Base-by-base conservation (phyloP, 2,888 invertebrate genomes). In the Eristalinus sepulchralis region DNA sequence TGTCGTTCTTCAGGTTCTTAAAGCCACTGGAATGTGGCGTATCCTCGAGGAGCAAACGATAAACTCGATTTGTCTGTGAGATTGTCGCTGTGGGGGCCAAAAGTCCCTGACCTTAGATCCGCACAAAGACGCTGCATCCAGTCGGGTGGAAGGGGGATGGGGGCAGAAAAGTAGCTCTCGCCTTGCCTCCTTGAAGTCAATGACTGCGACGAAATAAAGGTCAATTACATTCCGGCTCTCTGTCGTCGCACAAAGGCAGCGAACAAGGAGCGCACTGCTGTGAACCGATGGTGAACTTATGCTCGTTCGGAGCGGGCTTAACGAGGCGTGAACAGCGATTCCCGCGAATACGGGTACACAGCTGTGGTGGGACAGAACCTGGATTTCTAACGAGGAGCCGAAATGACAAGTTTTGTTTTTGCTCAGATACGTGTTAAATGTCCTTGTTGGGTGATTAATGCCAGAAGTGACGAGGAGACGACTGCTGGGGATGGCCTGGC, bases 41-140 rank as follows among this genome's bases (percentile, higher is more conserved):
- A 57, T 27, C 24, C 22, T 24, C 57, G 24, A 10, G 24, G 57
- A 57, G 24, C 47, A 17, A n/a, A 47, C 47, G n/a, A 39, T 1
- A 36, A 2, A 36, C 11, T 36, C 11, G 34, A n/a, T 39, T 47
- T n/a, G 47, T 47, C 47, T 24, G 57, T 10, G 22, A 9, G 57
- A 22, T 57, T 13, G 57, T 0, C 2, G 13, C 36, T 64, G n/a
- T 34, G 11, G 39, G 39, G n/a, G 5, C n/a, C 2, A 17, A 63
- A 78, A 86, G 75, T 86, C 83, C 86, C 57, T 86, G 86, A 86
- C 86, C 79, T 83, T 83, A 78, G 73, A 73, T 77, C 17, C 20
- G 0, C 33, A 33, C 64, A 64, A 13, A 53, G 11, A 33, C 17
- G 27, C 8, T 47, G 47, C 47, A 47, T 47, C 47, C 47, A 17